Evolutionary conservation across 2,113 vertebrate genomes (phyloP), one percentile per base, ranked within the genome.

Genomic region (Hemibagrus wyckioides): DNA sequence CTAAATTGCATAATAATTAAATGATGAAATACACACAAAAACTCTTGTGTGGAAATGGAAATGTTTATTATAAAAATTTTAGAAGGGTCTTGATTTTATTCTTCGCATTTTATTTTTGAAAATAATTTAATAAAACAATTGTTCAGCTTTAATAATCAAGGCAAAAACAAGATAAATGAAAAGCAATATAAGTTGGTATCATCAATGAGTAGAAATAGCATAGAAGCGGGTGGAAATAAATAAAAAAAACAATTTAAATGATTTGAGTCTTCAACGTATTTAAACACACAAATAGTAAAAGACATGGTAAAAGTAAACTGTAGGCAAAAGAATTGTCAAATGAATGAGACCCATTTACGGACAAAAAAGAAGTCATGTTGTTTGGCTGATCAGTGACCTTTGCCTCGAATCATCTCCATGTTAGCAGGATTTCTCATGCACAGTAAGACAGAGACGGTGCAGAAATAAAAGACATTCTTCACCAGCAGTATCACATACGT

Each of bases 381-480:
- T 65, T 83, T 82, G 21, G 48, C 5, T 61, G 13, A 59, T 71
- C 41, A 57, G 33, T 2, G 83, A 41, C 13, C 59, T 73, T 86
- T 83, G 14, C 14, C n/a, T 15, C 1, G 65, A 15, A 50, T 19
- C 0, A 36, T 13, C 4, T 73, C 7, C 11, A 56, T 88, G 33
- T 39, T 83, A 76, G 14, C 73, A 73, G 28, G 2, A 25, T n/a
- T 88, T 44, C 84, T 84, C 76, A 86, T 86, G 30, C 41, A 86
- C 14, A 86, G 80, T 80, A 86, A 56, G 9, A 90, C 48, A 48
- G 14, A 73, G 30, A 88, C 33, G 1, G 30, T 48, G 15, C 36
- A 44, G 41, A 86, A 90, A 76, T 88, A 90, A 13, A 90, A 1
- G 14, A 67, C 9, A 3, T 90, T 90, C 69, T 90, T 90, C 83